Percentiles rank a stretch among this genome's conserved stretches.
These are phyloP conservation scores for Mellivora capensis DNA, from an alignment of 2,113 vertebrate species.

Conservation along the genomic window DNA sequence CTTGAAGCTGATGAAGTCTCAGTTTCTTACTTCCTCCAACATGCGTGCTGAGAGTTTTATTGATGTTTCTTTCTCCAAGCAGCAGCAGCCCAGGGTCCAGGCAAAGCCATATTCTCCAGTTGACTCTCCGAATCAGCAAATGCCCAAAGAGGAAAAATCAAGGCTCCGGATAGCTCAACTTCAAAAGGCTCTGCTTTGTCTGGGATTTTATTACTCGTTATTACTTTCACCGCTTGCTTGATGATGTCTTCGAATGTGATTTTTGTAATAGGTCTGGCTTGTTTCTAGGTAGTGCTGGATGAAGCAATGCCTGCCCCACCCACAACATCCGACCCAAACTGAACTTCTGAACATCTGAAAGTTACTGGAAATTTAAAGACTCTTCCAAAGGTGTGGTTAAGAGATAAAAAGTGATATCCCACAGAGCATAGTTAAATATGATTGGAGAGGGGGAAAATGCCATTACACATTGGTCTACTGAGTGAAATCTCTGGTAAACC, in stretches of 20 bases:
- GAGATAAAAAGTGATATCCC: background rate
- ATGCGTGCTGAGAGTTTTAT: background rate
- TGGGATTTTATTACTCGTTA: background rate
- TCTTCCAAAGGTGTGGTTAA: background rate
- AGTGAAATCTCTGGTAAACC: background rate
- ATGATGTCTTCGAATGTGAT: background rate
- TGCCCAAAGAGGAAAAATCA: background rate
- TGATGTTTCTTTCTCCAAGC: background rate
- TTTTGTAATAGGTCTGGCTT: background rate
- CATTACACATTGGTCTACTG: background rate
- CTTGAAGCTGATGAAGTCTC: background rate
- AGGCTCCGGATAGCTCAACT: background rate
- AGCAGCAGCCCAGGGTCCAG: background rate
- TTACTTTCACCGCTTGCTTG: background rate
- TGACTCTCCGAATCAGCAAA: background rate
- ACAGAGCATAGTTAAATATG: background rate
- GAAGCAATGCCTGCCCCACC: background rate
- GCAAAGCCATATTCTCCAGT: background rate
- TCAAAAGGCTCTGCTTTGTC: background rate
- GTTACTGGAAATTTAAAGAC: background rate
- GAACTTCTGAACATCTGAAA: background rate
- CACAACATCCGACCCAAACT: background rate
- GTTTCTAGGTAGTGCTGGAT: background rate
- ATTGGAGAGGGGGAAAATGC: background rate
- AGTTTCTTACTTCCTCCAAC: background rate